Percentiles rank a stretch among this genome's conserved stretches.
These are phyloP conservation scores for Conus canariensis DNA, from an alignment of 2,888 invertebrate genomes.

Conservation along the genomic window DNA sequence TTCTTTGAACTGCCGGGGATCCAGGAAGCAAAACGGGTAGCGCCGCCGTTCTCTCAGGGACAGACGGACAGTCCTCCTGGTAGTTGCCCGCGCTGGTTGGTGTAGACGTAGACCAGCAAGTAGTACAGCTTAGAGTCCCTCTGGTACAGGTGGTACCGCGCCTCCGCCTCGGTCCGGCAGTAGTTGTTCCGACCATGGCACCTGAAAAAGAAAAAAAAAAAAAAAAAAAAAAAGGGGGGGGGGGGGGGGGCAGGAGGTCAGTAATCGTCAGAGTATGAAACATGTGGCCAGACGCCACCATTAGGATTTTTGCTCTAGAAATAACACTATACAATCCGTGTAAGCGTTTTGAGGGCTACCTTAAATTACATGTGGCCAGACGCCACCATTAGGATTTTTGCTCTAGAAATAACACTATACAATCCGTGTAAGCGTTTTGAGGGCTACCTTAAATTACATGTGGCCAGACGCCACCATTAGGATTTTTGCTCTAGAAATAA, in stretches of 20 bases:
- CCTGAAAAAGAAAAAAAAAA: constrained; percentile 29
- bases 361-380: no score
- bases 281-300: no score
- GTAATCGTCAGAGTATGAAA: no score
- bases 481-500: no score
- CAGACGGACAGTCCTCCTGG: constrained; percentile 49
- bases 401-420: no score
- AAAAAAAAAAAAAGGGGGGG: not conserved
- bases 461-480: no score
- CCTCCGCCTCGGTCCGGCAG: constrained; percentile 46
- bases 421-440: no score
- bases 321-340: no score
- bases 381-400: no score
- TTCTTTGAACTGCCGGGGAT: not conserved
- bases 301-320: no score
- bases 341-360: no score
- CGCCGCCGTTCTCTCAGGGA: not conserved
- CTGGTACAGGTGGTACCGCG: constrained; percentile 42
- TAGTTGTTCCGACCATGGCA: constrained; percentile 41
- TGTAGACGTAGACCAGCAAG: constrained; percentile 51
- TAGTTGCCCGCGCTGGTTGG: constrained; percentile 45
- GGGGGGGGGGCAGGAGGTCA: not conserved
- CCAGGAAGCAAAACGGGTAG: not conserved
- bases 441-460: no score
- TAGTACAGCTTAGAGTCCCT: constrained; percentile 53